Conservation (phyloP, 2,113 vertebrate genomes). For the Hippoglossus stenolepis region DNA sequence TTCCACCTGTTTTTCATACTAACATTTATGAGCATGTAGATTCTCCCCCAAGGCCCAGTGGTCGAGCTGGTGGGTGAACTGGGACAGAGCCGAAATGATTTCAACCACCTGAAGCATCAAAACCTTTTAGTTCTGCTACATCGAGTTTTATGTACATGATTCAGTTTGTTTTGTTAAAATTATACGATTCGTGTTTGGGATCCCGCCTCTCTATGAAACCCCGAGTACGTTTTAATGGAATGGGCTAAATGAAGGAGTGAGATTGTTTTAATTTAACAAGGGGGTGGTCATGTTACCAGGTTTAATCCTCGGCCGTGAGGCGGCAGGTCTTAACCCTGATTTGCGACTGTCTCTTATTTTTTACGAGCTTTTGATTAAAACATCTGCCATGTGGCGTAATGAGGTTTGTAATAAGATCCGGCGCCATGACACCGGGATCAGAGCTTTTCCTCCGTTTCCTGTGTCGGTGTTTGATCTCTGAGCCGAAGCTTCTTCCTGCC, state of each 20-base stretch:
- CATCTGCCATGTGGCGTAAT: slow-evolving; percentile 46
- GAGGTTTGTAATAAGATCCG: slow-evolving; percentile 61
- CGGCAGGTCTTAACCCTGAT: slow-evolving; percentile 58
- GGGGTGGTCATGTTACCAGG: not conserved
- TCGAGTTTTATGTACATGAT: too few relatives aligned
- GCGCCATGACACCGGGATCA: slow-evolving; percentile 34
- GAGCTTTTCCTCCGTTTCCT: slow-evolving; percentile 34
- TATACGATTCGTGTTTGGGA: too few relatives aligned
- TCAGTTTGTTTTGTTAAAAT: too few relatives aligned
- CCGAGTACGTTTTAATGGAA: not conserved
- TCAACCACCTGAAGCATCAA: too few relatives aligned
- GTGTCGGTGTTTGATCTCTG: slow-evolving; percentile 21
- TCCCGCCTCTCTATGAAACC: too few relatives aligned
- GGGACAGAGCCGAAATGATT: too few relatives aligned
- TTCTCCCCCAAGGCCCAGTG: too few relatives aligned
- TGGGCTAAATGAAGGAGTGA: slow-evolving; percentile 2
- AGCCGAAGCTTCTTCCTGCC: not conserved
- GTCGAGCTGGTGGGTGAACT: too few relatives aligned
- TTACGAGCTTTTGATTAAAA: slow-evolving; percentile 49
- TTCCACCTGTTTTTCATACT: too few relatives aligned
- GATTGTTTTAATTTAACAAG: slow-evolving; percentile 38
- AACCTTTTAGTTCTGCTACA: too few relatives aligned
- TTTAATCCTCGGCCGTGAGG: slow-evolving; percentile 40
- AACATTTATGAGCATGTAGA: too few relatives aligned
- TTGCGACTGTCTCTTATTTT: slow-evolving; percentile 44